Percentiles rank a stretch among this genome's conserved stretches.
phyloP scores from a whole-genome alignment of 1,140 invertebrate genomes.

The Formica exsecta region DNA sequence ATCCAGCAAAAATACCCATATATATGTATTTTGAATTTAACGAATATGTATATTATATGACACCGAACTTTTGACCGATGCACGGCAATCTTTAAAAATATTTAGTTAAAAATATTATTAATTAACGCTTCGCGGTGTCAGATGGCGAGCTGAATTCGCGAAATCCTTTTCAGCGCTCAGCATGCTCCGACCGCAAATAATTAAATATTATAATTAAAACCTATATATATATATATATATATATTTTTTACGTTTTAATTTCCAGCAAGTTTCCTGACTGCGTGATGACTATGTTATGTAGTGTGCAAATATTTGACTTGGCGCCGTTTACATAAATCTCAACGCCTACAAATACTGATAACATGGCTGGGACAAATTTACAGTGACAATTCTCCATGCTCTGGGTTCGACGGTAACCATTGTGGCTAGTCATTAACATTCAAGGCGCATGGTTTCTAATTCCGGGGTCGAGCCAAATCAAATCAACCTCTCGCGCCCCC shows the following conservation, averaged over 20 bases:
- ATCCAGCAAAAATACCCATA: not conserved
- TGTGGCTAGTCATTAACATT: constrained; percentile 18
- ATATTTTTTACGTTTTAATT: constrained; percentile 10
- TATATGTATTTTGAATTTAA: not conserved
- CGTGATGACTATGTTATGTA: not conserved
- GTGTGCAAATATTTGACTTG: constrained; percentile 31
- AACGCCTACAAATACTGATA: constrained; percentile 18
- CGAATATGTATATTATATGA: not conserved
- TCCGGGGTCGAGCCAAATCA: constrained; percentile 22
- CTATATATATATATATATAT: not conserved
- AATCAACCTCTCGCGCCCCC: not conserved
- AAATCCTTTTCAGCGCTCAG: no score
- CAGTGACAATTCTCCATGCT: constrained; percentile 7
- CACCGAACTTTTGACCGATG: not conserved
- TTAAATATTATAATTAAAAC: not conserved
- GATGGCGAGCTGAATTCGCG: no score
- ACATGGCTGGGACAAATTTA: constrained; percentile 2
- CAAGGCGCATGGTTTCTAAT: constrained; percentile 10
- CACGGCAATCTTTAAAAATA: not conserved
- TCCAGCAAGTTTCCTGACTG: not conserved
- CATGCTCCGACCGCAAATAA: not conserved
- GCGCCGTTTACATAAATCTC: constrained; percentile 15
- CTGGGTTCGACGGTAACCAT: not conserved
- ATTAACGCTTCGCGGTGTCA: no score
- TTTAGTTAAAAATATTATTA: not conserved